Conservation (phyloP, 2,113 vertebrate genomes). For the Arvicanthis niloticus region DNA sequence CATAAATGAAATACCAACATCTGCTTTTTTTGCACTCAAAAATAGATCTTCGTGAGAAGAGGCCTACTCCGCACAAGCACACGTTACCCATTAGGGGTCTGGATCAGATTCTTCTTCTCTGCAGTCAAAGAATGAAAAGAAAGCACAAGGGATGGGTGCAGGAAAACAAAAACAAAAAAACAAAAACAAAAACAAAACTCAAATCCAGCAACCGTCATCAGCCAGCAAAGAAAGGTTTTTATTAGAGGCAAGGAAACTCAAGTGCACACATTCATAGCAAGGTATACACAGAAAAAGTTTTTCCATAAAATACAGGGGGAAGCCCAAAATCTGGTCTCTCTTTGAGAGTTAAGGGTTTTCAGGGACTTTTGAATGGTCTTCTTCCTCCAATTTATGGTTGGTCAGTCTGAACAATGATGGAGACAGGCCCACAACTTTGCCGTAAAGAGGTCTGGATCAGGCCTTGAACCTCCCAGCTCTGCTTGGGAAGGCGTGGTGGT, state of each 20-base stretch:
- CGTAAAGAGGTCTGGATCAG: background rate
- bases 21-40: background rate
- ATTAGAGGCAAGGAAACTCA: background rate
- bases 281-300: background rate
- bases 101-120: background rate
- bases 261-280: background rate
- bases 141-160: background rate
- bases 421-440: background rate
- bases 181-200: background rate
- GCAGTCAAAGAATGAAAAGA: no score
- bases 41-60: background rate
- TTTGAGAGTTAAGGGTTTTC: background rate
- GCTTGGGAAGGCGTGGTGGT: no score
- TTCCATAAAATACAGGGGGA: background rate
- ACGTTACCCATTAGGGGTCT: background rate
- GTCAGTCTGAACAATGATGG: background rate
- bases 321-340: background rate
- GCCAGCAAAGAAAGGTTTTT: background rate
- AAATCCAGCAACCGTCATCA: background rate
- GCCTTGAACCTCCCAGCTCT: background rate
- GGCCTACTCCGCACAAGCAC: background rate
- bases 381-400: background rate
- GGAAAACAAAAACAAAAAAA: no score
- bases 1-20: background rate
- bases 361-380: background rate